Evolutionary conservation across 2,797 vertebrate genomes (phyloP).

Genomic region (Hydrocynus forskahlii): DNA sequence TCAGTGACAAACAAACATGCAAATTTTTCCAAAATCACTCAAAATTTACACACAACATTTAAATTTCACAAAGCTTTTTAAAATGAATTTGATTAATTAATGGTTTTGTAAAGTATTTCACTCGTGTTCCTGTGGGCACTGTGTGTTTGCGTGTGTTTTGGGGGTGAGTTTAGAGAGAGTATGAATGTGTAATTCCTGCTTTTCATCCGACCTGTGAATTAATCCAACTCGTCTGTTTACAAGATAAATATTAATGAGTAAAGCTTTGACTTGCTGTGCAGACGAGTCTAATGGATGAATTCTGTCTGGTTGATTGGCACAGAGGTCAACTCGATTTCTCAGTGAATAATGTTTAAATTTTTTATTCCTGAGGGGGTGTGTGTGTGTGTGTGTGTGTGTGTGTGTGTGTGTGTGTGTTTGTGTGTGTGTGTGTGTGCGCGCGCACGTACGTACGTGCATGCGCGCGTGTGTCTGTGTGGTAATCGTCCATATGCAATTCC

Average conservation of each 20-base stretch:
- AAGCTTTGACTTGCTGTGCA: conserved; percentile 52
- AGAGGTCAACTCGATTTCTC: conserved; percentile 59
- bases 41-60: background rate
- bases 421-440: background rate
- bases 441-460: background rate
- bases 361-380: background rate
- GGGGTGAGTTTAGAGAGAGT: background rate
- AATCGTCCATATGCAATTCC: conserved; percentile 37
- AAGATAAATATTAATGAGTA: conserved; percentile 69
- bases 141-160: too few relatives aligned
- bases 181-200: conserved; percentile 54
- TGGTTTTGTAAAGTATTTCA: background rate
- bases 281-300: conserved; percentile 59
- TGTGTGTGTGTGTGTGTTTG: background rate
- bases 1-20: background rate
- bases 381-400: background rate
- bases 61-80: background rate
- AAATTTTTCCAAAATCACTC: background rate
- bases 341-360: conserved; percentile 47
- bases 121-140: background rate
- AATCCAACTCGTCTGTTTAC: conserved; percentile 72
- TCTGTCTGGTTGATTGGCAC: conserved; percentile 63
- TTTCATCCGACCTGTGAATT: conserved; percentile 57
- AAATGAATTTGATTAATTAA: background rate
- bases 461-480: background rate